Evolutionary conservation across 1,140 invertebrate species (phyloP), one percentile per base, ranked within the genome.

Genomic region (Patella vulgata): DNA sequence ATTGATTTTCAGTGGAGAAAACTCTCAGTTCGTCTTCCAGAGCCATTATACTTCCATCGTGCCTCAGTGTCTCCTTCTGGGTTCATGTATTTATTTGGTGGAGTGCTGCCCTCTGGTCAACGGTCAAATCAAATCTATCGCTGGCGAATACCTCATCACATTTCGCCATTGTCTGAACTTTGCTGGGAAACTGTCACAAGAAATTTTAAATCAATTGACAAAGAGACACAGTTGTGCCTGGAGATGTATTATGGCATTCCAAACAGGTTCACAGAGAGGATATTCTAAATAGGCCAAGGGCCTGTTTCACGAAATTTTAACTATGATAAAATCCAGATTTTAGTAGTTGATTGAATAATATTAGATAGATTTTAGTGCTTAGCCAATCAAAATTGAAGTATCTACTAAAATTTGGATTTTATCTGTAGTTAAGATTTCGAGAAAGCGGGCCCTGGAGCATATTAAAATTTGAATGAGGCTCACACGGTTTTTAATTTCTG

Each of bases 81-180:
- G 5, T 56, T 65, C 33, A 58, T 71, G 63, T 71, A 65, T 39
- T 23, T 71, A n/a, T 71, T 65, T 48, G 70, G 70, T 19, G 70
- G 70, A 6, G 66, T 71, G 12, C 48, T 47, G 30, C 42, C 14
- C 1, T 48, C 61, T 51, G 59, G 56, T 1, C 51, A 30, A 31
- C 52, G 69, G 5, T 57, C 69, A 19, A 43, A 57, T n/a, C 33
- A 51, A 21, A 40, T 71, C 31, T 71, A 64, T 36, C 51, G 59
- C 25, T 57, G 56, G 17, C 57, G 69, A 31, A 48, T 68, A 1
- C 69, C 69, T 3, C 50, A 48, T 31, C 40, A 55, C 14, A 23
- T 65, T 9, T 58, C 69, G 11, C 52, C 60, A 33, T 50, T 71
- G 43, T 51, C 48, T 4, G 69, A 71, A 48, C 48, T 71, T 21